Conservation (phyloP, 2,888 invertebrate genomes). For the Caenorhabditis sp. region DNA sequence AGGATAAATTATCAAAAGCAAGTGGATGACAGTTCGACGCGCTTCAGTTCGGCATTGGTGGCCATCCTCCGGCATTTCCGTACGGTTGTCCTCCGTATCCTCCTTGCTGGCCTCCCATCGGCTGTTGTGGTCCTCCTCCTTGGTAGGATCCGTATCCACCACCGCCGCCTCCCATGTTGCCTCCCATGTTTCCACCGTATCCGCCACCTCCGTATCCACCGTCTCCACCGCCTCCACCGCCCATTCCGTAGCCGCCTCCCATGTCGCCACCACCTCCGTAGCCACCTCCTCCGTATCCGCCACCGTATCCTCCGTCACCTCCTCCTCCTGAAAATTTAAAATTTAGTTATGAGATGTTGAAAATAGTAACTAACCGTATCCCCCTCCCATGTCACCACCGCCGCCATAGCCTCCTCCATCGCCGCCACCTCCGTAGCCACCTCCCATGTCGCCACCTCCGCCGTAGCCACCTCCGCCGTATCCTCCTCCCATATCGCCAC, state of each 20-base stretch:
- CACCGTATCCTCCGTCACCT: constrained; percentile 55
- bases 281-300: constrained; percentile 66
- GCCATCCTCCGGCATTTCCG: constrained; percentile 56
- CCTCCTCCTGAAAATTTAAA: constrained; percentile 27
- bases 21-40: background rate
- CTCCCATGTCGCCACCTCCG: constrained; percentile 62
- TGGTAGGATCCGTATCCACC: constrained; percentile 62
- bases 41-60: constrained; percentile 58
- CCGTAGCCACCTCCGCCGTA: constrained; percentile 61
- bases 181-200: constrained; percentile 63
- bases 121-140: constrained; percentile 54
- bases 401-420: constrained; percentile 63
- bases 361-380: constrained; percentile 38
- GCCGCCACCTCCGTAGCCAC: constrained; percentile 49
- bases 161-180: constrained; percentile 56
- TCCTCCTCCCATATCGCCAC: constrained; percentile 52
- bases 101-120: constrained; percentile 51
- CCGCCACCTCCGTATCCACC: constrained; percentile 65
- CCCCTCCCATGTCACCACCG: constrained; percentile 64
- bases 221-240: constrained; percentile 59
- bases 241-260: constrained; percentile 53
- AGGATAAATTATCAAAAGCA: background rate
- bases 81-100: constrained; percentile 50
- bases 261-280: constrained; percentile 44
- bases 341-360: background rate